phyloP scores from a whole-genome alignment of 92 coral and sea anemone species.

The Paramuricea clavata region DNA sequence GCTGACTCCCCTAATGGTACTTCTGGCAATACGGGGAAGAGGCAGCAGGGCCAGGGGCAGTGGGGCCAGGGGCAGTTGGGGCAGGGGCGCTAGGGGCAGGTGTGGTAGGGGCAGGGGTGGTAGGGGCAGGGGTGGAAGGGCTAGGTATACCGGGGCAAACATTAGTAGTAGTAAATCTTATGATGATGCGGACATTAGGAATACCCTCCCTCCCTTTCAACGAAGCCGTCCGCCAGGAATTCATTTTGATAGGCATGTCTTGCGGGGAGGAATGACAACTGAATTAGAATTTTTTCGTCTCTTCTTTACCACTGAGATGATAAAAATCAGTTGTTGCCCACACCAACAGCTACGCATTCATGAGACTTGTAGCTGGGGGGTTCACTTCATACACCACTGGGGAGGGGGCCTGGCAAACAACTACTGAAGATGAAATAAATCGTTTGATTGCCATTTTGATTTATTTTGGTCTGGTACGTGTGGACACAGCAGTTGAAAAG shows the following conservation, averaged over 20 bases:
- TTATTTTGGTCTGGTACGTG: too few species aligned
- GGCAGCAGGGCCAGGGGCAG: background rate
- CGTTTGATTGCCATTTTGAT: too few species aligned
- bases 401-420: too few species aligned
- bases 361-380: too few species aligned
- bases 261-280: conserved; percentile 5
- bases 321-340: too few species aligned
- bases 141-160: background rate
- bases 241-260: background rate
- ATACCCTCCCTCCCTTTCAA: background rate
- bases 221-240: background rate
- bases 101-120: background rate
- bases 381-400: too few species aligned
- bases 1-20: background rate
- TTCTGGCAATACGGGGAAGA: background rate
- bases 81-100: background rate
- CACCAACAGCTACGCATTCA: too few species aligned
- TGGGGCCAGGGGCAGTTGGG: too few species aligned
- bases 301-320: conserved; percentile 11
- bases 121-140: background rate
- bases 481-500: too few species aligned
- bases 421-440: too few species aligned
- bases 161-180: background rate
- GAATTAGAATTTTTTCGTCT: conserved; percentile 10
- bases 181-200: background rate